Evolutionary conservation across 2,888 invertebrate species (phyloP), one percentile per base, ranked within the genome.

Genomic region (Cetonia aurata): DNA sequence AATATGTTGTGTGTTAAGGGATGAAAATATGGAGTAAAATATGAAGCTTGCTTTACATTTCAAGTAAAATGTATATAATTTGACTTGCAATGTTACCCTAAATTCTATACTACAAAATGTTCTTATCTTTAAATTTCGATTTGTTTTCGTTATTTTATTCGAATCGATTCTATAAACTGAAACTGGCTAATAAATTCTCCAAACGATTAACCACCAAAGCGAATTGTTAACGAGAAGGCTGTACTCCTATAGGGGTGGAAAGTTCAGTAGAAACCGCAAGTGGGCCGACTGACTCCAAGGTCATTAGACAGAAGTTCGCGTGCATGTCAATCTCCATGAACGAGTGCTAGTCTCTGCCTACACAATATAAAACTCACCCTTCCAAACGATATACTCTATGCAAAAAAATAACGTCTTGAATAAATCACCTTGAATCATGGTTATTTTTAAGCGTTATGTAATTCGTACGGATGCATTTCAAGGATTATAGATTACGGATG

Each of bases 261-360:
- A 42, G 25, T 67, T 52, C 33, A 55, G 13, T 13, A 55, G 67
- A 67, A 67, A 67, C 55, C 55, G 53, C 67, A 67, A 67, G 44
- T 67, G 53, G 10, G 52, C 44, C 56, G 67, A 55, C 33, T 67
- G 44, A 55, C 46, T 55, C 44, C 67, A 67, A 67, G 67, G 67
- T 67, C 56, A 17, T 33, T 48, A 48, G 44, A 44, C 41, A 37
- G 50, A 37, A 42, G 42, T 41, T 67, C 9, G 67, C 67, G 53
- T 52, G 67, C 55, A 56, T 37, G 67, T 67, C 67, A 62, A 50
- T 62, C 48, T 50, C 33, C 25, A 25, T 48, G 31, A 48, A 33
- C 60, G 31, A 31, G 15, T 33, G 37, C 15, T 48, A 62, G 46
- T 10, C 33, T 13, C 25, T 37, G 6, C 15, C n/a, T 31, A 31